Base-by-base conservation (phyloP, 2,888 invertebrate genomes). In the Meteorus colon region DNA sequence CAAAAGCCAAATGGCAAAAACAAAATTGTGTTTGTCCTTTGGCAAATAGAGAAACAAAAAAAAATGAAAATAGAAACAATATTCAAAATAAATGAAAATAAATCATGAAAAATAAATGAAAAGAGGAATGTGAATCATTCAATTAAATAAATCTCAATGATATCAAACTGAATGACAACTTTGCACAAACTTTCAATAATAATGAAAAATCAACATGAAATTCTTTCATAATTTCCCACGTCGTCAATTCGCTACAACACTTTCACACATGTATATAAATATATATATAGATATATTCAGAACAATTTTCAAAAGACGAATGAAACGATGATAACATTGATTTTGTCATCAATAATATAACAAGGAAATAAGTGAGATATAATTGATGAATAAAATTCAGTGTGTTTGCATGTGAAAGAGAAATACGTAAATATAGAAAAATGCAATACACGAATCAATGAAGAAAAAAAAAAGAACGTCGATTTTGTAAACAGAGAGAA, bases 381-480 rank as follows among this genome's bases (percentile, higher is more conserved):
- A 41, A 41, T 41, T 41, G 41, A 6, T 41, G 41, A 41, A 41
- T 41, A 41, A 10, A 67, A 74, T 37, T 68, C 8, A 63, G 37
- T 45, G 37, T 45, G 51, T 59, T 68, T 55, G 66, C 27, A 68
- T 48, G 34, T 60, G 19, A 75, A n/a, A 48, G 24, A 41, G 62
- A 27, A 51, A 73, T 41, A 8, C 41, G 12, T 4, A 41, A 41
- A 41, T 41, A 41, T 41, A 10, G 41, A 41, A 41, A 41, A 41
- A 41, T 41, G 41, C 8, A 41, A 41, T 41, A 41, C 41, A 41
- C 12, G 65, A 68, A 31, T n/a, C 31, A 41, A 48, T 59, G n/a
- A 68, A 48, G 51, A 65, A 59, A 81, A 78, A 78, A 68, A 74
- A 69, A 78, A 41, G 72, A 72, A 62, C 41, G 19, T 31, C 63